phyloP scores from a whole-genome alignment of 2,888 invertebrate species.

The Ormyrus pomaceus region DNA sequence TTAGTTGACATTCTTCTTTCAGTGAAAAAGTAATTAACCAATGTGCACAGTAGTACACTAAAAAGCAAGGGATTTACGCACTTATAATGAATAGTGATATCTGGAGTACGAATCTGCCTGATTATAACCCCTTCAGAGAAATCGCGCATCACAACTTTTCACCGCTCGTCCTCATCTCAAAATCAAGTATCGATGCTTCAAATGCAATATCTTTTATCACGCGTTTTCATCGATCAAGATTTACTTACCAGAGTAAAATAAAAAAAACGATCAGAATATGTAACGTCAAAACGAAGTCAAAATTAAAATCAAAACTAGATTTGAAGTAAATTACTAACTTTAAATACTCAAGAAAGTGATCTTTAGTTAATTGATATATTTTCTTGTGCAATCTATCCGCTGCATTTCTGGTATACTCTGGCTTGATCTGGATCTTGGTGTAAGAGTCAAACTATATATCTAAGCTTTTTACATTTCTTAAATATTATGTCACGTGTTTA shows the following conservation, averaged over 20 bases:
- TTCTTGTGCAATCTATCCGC: slow-evolving; percentile 75
- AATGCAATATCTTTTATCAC: slow-evolving; percentile 35
- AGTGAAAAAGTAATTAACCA: slow-evolving; percentile 19
- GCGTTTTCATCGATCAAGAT: slow-evolving; percentile 26
- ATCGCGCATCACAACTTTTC: slow-evolving; percentile 34
- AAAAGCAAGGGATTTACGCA: slow-evolving; percentile 19
- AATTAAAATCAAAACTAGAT: background rate
- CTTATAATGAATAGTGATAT: slow-evolving; percentile 41
- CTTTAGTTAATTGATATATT: slow-evolving; percentile 73
- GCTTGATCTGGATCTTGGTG: slow-evolving; percentile 76
- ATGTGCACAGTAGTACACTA: slow-evolving; percentile 15
- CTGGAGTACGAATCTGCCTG: slow-evolving; percentile 18
- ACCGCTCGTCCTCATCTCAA: slow-evolving; percentile 21
- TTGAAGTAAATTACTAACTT: background rate
- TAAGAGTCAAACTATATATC: slow-evolving; percentile 75
- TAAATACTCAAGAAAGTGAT: slow-evolving; percentile 16
- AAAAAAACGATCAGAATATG: slow-evolving; percentile 16
- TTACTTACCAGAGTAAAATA: slow-evolving; percentile 44
- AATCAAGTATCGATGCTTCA: slow-evolving; percentile 41
- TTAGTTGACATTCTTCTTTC: background rate
- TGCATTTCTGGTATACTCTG: slow-evolving; percentile 75
- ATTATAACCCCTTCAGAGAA: slow-evolving; percentile 14
- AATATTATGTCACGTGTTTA: slow-evolving; percentile 60
- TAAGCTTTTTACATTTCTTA: slow-evolving; percentile 72
- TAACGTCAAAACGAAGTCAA: slow-evolving; percentile 1